Conservation (phyloP, 53 echinoderm and acorn worm genomes). For the Echinarachnius parma region DNA sequence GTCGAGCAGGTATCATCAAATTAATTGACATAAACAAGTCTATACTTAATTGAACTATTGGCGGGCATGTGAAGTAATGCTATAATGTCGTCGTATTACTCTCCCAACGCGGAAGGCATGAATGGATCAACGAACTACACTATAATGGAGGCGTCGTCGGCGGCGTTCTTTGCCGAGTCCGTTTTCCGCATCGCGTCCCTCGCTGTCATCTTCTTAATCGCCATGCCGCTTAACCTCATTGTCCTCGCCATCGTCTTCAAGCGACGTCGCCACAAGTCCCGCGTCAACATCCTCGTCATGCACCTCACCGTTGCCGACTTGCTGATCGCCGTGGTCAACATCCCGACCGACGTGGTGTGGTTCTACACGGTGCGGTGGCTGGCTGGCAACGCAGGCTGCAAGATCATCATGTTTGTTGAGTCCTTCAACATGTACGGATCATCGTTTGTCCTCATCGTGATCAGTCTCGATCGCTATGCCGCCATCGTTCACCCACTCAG, state of each 20-base stretch:
- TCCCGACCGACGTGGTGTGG: slow-evolving; percentile 79
- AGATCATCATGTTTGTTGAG: slow-evolving; percentile 66
- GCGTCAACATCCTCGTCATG: slow-evolving; percentile 84
- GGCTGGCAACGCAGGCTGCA: slow-evolving; percentile 68
- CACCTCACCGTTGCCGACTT: slow-evolving; percentile 87
- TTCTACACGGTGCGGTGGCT: slow-evolving; percentile 66
- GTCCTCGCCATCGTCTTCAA: slow-evolving; percentile 44
- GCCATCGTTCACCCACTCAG: slow-evolving; percentile 90
- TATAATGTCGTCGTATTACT: slow-evolving; percentile 37
- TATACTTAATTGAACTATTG: too few species aligned
- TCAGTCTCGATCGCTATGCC: slow-evolving; percentile 91
- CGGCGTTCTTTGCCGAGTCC: slow-evolving; percentile 29
- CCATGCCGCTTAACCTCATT: slow-evolving; percentile 42
- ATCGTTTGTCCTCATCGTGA: slow-evolving; percentile 83
- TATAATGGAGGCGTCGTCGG: slow-evolving; percentile 10
- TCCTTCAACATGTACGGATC: slow-evolving; percentile 64
- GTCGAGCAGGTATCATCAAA: too few species aligned
- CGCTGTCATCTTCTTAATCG: slow-evolving; percentile 30
- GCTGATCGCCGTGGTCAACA: slow-evolving; percentile 76
- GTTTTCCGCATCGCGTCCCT: slow-evolving; percentile 28
- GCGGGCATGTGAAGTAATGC: too few species aligned
- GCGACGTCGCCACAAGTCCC: slow-evolving; percentile 66
- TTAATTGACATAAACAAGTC: too few species aligned
- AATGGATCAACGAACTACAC: slow-evolving; percentile 17
- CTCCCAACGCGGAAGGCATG: background rate